Evolutionary conservation across 2,797 vertebrate species (phyloP), one percentile per base, ranked within the genome.

Genomic region (Amazona ochrocephala): DNA sequence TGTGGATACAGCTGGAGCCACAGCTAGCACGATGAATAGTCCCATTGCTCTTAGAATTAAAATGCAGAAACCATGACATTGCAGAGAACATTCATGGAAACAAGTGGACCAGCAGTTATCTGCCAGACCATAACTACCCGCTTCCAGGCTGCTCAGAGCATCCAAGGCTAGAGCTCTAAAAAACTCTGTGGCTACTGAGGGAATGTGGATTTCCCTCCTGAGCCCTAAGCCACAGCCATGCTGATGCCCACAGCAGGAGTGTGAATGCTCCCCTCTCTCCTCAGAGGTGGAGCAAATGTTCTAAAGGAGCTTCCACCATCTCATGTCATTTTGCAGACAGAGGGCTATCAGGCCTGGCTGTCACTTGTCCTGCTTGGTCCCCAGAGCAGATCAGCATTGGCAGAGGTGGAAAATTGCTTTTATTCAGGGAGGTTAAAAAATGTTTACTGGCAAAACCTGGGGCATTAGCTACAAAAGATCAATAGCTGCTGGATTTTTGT

Each of bases 361-460:
- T 53, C 89, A 39, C 68, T 83, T 56, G 67, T 87, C 61, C 84
- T 90, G 75, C 77, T 74, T 60, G 39, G 41, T 54, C 72, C 64
- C 79, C 0, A 0, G 77, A 61, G 67, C 65, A 39, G 51, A 60
- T 77, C 67, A 39, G n/a, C 14, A 10, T 53, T 77, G 61, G 62
- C 76, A 93, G 21, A 88, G 16, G 29, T 67, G 51, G n/a, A 84
- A 93, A 89, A 87, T 56, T 0, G 13, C 26, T 93, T 94, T 89
- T 41, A 76, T 74, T 90, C 24, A 42, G 30, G 8, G 24, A 66
- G 18, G 20, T 73, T 84, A 27, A 93, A 88, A 26, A 30, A 51
- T 4, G n/a, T 62, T 89, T 62, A 41, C 30, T 61, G 18, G 61
- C 30, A 94, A 94, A 85, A 86, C 64, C 21, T 80, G 41, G 64